Evolutionary conservation across 2,797 vertebrate species (phyloP).

Genomic region (Smutsia gigantea): DNA sequence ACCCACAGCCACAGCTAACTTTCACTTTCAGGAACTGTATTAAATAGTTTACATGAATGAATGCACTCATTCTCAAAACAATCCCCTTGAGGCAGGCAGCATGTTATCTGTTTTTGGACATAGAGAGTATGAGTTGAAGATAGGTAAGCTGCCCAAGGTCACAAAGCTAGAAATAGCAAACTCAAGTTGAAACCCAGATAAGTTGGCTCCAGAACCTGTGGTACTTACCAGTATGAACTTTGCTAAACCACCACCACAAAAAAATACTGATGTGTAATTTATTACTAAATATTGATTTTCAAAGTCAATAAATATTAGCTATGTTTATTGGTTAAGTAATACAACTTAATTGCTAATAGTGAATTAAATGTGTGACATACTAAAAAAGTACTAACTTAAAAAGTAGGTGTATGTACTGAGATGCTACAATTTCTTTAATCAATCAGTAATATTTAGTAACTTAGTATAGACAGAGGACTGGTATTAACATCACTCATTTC

Average conservation of each 20-base stretch:
- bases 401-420: neutral
- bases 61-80: neutral
- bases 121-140: neutral
- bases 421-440: neutral
- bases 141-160: neutral
- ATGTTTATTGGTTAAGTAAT: neutral
- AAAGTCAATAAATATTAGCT: neutral
- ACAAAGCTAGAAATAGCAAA: neutral
- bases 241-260: neutral
- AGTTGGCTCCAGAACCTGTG: neutral
- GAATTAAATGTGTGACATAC: neutral
- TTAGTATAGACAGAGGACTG: neutral
- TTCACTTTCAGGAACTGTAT: neutral
- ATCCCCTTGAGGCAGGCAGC: neutral
- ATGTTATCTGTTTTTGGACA: neutral
- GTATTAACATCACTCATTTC: neutral
- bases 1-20: neutral
- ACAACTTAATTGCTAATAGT: constrained; percentile 9
- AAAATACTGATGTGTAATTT: neutral
- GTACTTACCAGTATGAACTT: neutral
- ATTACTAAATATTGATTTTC: neutral
- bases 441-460: neutral
- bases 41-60: neutral
- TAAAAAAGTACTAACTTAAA: neutral
- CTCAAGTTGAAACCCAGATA: neutral